Evolutionary conservation across 1,140 invertebrate species (phyloP), one percentile per base, ranked within the genome.

Genomic region (Wasmannia auropunctata): DNA sequence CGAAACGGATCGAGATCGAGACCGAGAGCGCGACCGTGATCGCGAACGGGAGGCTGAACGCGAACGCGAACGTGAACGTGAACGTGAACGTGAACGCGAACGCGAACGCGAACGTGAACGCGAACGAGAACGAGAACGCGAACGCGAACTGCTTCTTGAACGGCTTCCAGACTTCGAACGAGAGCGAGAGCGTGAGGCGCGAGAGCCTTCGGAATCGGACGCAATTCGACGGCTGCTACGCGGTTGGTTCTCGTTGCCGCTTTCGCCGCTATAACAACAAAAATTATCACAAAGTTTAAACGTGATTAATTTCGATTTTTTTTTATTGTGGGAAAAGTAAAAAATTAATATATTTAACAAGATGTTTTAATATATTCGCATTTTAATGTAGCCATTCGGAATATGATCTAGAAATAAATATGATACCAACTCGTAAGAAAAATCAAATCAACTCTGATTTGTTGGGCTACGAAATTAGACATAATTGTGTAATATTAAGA

Each of bases 181-280:
- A 5, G 93, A 94, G 87, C 92, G 83, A 4, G 94, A 94, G 54
- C 92, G 75, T 25, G 94, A 93, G 58, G 93, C 88, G 86, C 89
- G 92, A 90, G 95, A 93, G 88, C 91, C 88, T 92, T 95, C 94
- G 31, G 95, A 95, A 34, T 95, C 95, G 0, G 95, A 96, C 1
- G 87, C 91, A 62, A 96, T 96, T 88, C 93, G 92, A 85, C 94
- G 87, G 86, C 93, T 94, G 67, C 92, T 93, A 62, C 93, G 93
- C 0, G 91, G 89, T 43, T 91, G 95, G 88, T 95, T 94, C 56
- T 95, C 96, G 80, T 95, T 95, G 37, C 95, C 96, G 76, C 96
- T 96, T 80, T 96, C 96, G 87, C 96, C 96, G 8, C 92, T 95
- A 72, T 63, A 88, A 91, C 85, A 25, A 76, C 46, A 84, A 43